A percentile compares a stretch with the other conserved stretches of the same genome.
These are phyloP conservation scores for Condylura cristata DNA, from an alignment of 2,113 vertebrate species.

Conservation along the genomic window DNA sequence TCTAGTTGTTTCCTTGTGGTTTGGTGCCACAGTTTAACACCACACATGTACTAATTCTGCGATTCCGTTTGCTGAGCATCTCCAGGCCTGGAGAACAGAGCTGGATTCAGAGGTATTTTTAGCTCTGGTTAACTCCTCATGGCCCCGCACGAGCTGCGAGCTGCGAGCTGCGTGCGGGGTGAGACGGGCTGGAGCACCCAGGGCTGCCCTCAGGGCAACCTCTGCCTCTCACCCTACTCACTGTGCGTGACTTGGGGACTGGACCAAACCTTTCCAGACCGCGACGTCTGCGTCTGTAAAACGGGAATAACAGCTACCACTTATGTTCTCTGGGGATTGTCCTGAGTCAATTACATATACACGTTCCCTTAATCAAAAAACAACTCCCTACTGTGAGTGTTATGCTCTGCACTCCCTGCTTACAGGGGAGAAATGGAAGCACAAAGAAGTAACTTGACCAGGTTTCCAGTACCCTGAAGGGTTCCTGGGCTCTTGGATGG, in stretches of 20 bases:
- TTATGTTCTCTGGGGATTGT: background rate
- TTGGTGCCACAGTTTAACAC: conserved; percentile 62
- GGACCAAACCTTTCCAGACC: background rate
- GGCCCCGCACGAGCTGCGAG: background rate
- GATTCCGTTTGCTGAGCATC: conserved; percentile 50
- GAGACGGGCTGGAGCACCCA: no score
- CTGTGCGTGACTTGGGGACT: background rate
- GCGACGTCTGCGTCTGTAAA: background rate
- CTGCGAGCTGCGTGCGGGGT: background rate
- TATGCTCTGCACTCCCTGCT: background rate
- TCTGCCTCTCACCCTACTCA: background rate
- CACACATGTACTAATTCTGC: conserved; percentile 65
- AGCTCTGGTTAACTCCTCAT: conserved; percentile 48
- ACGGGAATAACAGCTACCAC: background rate
- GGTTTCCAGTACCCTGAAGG: background rate
- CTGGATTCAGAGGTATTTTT: conserved; percentile 63
- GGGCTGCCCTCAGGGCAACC: background rate
- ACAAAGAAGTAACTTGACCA: background rate
- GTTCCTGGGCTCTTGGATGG: no score
- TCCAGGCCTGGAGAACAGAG: conserved; percentile 30
- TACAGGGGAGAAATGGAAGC: background rate
- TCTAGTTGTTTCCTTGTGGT: conserved; percentile 61
- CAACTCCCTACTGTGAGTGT: background rate
- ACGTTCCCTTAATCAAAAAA: background rate
- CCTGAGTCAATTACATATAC: background rate